Base-by-base conservation (phyloP, 2,888 invertebrate species). In the Tenthredo scrophulariae region DNA sequence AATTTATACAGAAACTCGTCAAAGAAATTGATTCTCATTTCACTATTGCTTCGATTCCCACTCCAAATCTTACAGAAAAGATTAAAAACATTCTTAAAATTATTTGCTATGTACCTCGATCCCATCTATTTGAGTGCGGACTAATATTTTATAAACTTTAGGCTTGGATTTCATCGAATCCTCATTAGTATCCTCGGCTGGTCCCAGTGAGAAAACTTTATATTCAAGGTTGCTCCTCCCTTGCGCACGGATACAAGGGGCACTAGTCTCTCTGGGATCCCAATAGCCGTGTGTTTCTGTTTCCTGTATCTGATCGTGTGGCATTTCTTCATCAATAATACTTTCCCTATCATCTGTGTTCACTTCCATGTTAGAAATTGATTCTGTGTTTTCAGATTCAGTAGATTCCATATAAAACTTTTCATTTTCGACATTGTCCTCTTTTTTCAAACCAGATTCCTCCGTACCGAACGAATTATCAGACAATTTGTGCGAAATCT, bases 61-160 rank as follows among this genome's bases (percentile, higher is more conserved):
- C n/a, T 54, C n/a, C 1, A 7, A 6, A 54, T n/a, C 7, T 54
- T 54, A 54, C n/a, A 54, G n/a, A 54, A 54, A 54, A 54, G n/a
- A 54, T 54, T 26, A 67, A 15, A 29, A 67, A 67, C 13, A 33
- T n/a, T 10, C n/a, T 13, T 40, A 0, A 72, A 15, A 72, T 79
- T 22, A 15, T n/a, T 29, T 26, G 9, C 43, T 22, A 18, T 86
- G 40, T 85, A 91, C 91, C 88, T 88, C 88, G 22, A 86, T 65
- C 2, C 90, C 91, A 86, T 91, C 89, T 33, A 84, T 86, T 86
- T 90, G 91, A 26, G 90, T 86, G 15, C 91, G 88, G 29, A 91
- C 89, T 83, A 91, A 88, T 33, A 91, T 88, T 85, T 86, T 90
- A 82, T 90, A 91, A 79, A 87, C 86, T 13, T 86, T 85, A 72